Evolutionary conservation across 2,888 invertebrate species (phyloP), one percentile per base, ranked within the genome.

Genomic region (Nycteola revayana): DNA sequence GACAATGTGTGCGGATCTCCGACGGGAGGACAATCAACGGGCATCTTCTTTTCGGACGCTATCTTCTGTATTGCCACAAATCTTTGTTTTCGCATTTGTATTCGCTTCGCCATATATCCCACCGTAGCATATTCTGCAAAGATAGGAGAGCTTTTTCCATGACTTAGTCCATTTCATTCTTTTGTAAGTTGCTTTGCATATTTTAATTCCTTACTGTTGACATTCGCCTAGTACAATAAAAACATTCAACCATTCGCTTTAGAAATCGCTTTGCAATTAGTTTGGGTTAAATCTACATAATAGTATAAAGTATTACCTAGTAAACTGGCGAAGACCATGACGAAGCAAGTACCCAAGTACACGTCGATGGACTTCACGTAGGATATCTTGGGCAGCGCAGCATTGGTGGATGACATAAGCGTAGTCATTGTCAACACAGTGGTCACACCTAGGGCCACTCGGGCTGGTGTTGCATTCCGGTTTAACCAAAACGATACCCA

Each of bases 311-410:
- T 29, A 31, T 94, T 92, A 96, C 96, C 97, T 90, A 98, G 90
- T 77, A 98, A 91, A 85, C 97, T 97, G 68, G 98, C 98, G 91
- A 98, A 98, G 78, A 98, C 98, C 98, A 98, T 98, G 81, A 98
- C 96, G 95, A 98, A 98, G 91, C 97, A 98, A 73, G 97, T 98
- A 73, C 97, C 97, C 89, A 98, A 91, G 90, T 97, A 98, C 67
- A 98, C 97, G 90, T 98, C 98, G 85, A 98, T 98, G 66, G 96
- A 96, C 88, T 98, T 98, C 86, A 98, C 97, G 90, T 98, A 98
- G 55, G 97, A 97, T 77, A 98, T 98, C 91, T 99, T 97, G 65
- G 99, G 99, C 84, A 99, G 92, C 66, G 96, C 96, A 60, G 97
- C 96, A 82, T 97, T 97, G 64, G 97, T 97, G 68, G 96, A 97